phyloP scores from a whole-genome alignment of 2,888 invertebrate genomes.

The Steinernema hermaphroditum region DNA sequence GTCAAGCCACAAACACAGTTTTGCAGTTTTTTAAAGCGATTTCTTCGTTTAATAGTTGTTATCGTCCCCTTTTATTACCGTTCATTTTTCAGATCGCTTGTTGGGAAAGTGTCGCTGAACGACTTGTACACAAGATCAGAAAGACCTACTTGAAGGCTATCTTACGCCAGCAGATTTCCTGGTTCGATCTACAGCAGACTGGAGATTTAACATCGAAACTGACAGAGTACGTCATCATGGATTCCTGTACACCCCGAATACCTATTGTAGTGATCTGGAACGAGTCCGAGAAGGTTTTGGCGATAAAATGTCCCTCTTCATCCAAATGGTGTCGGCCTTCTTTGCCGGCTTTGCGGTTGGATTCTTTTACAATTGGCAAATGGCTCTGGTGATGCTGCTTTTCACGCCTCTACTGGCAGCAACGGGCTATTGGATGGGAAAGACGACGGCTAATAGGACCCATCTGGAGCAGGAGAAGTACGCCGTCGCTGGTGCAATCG shows the following conservation, averaged over 20 bases:
- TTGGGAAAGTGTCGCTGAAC: conserved; percentile 62
- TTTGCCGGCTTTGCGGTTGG: conserved; percentile 69
- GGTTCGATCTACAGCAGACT: conserved; percentile 69
- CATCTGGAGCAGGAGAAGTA: conserved; percentile 68
- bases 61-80: background rate
- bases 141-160: conserved; percentile 67
- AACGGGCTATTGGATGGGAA: conserved; percentile 68
- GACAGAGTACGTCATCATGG: conserved; percentile 71
- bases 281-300: conserved; percentile 70
- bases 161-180: conserved; percentile 68
- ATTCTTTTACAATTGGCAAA: conserved; percentile 71
- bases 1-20: too few relatives aligned
- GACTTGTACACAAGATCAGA: conserved; percentile 70
- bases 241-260: background rate
- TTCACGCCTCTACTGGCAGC: conserved; percentile 70
- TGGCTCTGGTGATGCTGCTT: conserved; percentile 71
- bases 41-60: background rate
- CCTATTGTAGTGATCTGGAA: conserved; percentile 69
- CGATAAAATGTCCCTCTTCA: conserved; percentile 69
- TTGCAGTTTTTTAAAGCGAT: conserved; percentile 63
- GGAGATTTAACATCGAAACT: conserved; percentile 70
- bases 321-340: conserved; percentile 67
- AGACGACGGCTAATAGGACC: conserved; percentile 66
- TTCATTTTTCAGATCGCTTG: conserved; percentile 54
- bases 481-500: conserved; percentile 67